Evolutionary conservation across 2,797 vertebrate species (phyloP).

Genomic region (Amazona ochrocephala): DNA sequence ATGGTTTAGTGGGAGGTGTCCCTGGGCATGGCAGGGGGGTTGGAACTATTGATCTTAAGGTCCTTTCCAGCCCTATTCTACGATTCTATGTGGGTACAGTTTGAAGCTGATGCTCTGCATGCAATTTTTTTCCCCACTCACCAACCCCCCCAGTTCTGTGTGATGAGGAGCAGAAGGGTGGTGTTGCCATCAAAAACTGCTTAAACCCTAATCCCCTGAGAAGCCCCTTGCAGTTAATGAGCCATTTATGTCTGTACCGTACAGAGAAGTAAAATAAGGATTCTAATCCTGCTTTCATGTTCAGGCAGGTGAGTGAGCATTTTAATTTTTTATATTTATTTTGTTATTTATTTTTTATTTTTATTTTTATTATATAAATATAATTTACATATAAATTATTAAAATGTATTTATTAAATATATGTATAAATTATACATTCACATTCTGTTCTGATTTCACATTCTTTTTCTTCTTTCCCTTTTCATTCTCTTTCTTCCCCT

Average conservation of each 20-base stretch:
- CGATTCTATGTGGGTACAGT: background rate
- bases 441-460: background rate
- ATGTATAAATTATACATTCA: background rate
- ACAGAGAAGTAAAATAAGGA: background rate
- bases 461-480: too few relatives aligned
- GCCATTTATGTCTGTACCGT: background rate
- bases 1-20: too few relatives aligned
- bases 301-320: background rate
- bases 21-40: too few relatives aligned
- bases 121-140: background rate
- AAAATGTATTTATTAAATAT: background rate
- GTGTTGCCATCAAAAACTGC: background rate
- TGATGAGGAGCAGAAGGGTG: background rate
- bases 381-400: background rate
- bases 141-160: accelerated
- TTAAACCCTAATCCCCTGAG: background rate
- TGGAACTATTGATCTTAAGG: too few relatives aligned
- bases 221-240: background rate
- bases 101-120: background rate
- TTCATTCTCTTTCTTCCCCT: too few relatives aligned
- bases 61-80: too few relatives aligned
- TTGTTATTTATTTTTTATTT: too few relatives aligned
- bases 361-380: background rate
- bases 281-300: background rate
- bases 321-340: background rate